Evolutionary conservation across 35 echinoderm and acorn worm species (phyloP).

Genomic region (Patiria miniata): DNA sequence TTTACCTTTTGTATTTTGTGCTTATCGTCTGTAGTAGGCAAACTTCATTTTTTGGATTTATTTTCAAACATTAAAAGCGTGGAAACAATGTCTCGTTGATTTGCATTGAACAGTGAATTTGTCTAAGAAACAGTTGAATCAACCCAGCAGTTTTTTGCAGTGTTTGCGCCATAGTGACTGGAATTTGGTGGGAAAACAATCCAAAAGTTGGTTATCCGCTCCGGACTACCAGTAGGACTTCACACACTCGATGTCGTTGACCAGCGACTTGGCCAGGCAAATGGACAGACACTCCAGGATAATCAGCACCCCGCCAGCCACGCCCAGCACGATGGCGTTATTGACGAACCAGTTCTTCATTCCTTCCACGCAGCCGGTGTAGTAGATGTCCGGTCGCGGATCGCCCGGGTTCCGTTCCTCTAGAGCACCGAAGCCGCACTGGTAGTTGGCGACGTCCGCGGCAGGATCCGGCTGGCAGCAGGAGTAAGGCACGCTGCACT

Average conservation of each 20-base stretch:
- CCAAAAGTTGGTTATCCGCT: background rate
- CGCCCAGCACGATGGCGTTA: constrained; percentile 76
- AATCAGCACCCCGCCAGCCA: constrained; percentile 57
- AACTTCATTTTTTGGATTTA: too few species aligned
- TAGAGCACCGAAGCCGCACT: constrained; percentile 83
- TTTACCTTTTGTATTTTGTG: too few species aligned
- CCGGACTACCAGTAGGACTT: constrained; percentile 86
- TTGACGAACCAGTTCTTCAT: constrained; percentile 77
- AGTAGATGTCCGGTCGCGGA: constrained; percentile 44
- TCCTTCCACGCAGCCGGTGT: constrained; percentile 68
- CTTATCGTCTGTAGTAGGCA: too few species aligned
- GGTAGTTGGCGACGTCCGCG: constrained; percentile 77
- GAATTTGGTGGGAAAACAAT: too few species aligned
- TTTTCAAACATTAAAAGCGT: too few species aligned
- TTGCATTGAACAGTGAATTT: too few species aligned
- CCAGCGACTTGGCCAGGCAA: constrained; percentile 71
- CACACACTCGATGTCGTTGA: constrained; percentile 77
- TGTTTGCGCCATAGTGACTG: too few species aligned
- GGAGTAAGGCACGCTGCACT: constrained; percentile 90
- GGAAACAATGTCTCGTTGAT: too few species aligned
- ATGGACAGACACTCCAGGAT: constrained; percentile 80
- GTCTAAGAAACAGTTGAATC: too few species aligned
- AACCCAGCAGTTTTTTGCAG: too few species aligned
- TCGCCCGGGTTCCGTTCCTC: background rate
- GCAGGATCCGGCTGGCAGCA: constrained; percentile 64